A percentile compares a stretch with the other conserved stretches of the same genome.
Evolutionary conservation across 23 tunicate species (phyloP).

Genomic region (Diplosoma virens): DNA sequence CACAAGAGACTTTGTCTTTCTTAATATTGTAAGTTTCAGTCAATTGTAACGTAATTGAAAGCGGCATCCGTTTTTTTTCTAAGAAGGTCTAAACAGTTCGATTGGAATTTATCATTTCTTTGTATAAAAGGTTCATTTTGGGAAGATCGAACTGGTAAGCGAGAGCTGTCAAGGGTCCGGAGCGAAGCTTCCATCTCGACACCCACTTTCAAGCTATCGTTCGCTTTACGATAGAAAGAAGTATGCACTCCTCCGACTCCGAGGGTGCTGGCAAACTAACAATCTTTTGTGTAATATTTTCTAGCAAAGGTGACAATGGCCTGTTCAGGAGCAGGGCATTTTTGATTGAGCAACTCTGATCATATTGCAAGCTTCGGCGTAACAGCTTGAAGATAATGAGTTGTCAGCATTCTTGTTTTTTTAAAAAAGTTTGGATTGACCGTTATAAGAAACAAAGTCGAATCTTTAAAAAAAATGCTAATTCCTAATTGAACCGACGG

Average conservation of each 20-base stretch:
- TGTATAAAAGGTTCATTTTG: slow-evolving; percentile 88
- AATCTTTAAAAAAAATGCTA: too few relatives aligned
- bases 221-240: slow-evolving; percentile 82
- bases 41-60: slow-evolving; percentile 74
- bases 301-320: slow-evolving; percentile 79
- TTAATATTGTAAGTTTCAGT: slow-evolving; percentile 85
- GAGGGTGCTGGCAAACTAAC: slow-evolving; percentile 71
- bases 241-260: slow-evolving; percentile 79
- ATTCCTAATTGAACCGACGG: too few relatives aligned
- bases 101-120: slow-evolving; percentile 77
- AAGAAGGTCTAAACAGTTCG: slow-evolving; percentile 82
- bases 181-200: slow-evolving; percentile 90
- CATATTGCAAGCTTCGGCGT: slow-evolving; percentile 81
- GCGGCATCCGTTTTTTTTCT: slow-evolving; percentile 75
- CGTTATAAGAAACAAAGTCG: too few relatives aligned
- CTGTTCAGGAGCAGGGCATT: slow-evolving; percentile 65
- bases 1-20: slow-evolving; percentile 90
- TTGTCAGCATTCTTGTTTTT: slow-evolving; percentile 85
- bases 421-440: too few relatives aligned
- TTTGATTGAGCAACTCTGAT: slow-evolving; percentile 72
- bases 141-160: slow-evolving; percentile 88
- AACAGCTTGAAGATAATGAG: slow-evolving; percentile 88
- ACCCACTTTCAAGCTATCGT: slow-evolving; percentile 90
- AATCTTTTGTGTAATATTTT: slow-evolving; percentile 76
- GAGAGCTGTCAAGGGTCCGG: slow-evolving; percentile 64